Evolutionary conservation across 2,113 vertebrate genomes (phyloP).

Genomic region (Thunnus thynnus): DNA sequence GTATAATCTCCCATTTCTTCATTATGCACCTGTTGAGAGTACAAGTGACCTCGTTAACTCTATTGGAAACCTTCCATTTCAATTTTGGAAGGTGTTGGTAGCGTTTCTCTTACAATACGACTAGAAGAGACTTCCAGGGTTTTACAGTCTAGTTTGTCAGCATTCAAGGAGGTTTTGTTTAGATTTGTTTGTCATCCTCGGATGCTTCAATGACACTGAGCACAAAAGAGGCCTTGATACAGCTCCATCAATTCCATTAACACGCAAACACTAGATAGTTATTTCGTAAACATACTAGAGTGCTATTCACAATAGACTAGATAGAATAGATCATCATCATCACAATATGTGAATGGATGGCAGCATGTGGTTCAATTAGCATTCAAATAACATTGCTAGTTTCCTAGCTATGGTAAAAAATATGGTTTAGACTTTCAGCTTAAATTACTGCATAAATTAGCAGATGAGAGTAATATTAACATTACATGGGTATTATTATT

Average conservation of each 20-base stretch:
- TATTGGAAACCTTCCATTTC: conserved; percentile 53
- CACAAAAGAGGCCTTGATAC: conserved; percentile 44
- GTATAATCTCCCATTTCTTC: conserved; percentile 35
- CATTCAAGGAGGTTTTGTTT: conserved; percentile 29
- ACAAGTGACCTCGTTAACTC: conserved; percentile 38
- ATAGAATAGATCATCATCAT: neutral
- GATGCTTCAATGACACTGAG: neutral
- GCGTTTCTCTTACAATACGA: neutral
- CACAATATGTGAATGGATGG: neutral
- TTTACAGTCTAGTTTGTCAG: conserved; percentile 6
- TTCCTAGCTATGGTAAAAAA: no score
- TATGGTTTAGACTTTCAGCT: no score
- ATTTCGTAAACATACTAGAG: neutral
- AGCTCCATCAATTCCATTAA: conserved; percentile 57
- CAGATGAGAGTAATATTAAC: no score
- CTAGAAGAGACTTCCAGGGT: neutral
- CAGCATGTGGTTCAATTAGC: neutral
- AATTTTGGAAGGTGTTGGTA: conserved; percentile 8
- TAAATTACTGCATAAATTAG: no score
- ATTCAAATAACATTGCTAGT: neutral
- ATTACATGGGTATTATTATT: no score
- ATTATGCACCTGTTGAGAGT: conserved; percentile 40
- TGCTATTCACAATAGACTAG: conserved; percentile 2
- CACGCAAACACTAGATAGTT: conserved; percentile 11
- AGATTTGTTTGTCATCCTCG: neutral